Evolutionary conservation across 2,888 invertebrate genomes (phyloP), one percentile per base, ranked within the genome.

Genomic region (Selenia dentaria): DNA sequence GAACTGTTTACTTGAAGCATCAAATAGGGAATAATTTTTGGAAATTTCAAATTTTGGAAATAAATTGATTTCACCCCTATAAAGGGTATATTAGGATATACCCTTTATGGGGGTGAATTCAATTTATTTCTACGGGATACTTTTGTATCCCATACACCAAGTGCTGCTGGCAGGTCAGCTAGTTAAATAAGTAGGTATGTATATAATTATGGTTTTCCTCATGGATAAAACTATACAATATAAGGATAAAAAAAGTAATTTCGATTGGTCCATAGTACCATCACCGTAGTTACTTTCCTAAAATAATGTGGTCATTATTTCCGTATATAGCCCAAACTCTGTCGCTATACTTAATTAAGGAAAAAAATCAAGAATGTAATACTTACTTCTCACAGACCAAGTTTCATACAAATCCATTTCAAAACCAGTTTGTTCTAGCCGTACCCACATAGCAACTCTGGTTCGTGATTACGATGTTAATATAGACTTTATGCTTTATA

Each of bases 361-460:
- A 51, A 46, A 33, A 53, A 56, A 51, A 52, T 44, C 52, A 49
- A 52, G 34, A 54, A 44, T 48, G 51, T 55, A 46, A 46, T 51
- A 24, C 35, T 36, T 40, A 57, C 52, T 58, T 54, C 52, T 57
- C 51, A 50, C 51, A 47, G 41, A 25, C 53, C 45, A 48, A 46
- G 52, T 49, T 54, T 54, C 51, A 51, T 53, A 58, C 58, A 47
- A 50, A 52, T 46, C 52, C 55, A 55, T 57, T 55, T 45, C 45
- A 45, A 60, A 60, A 60, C 58, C 58, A 45, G 56, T 58, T 60
- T 53, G 26, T 37, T 60, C 56, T 56, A 56, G 49, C 42, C 31
- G 27, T 54, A 46, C 47, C 44, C 51, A 44, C 51, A 25, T 47
- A 53, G 52, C 41, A 36, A 39, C 46, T 37, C 25, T 43, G 35